Evolutionary conservation across 2,113 vertebrate genomes (phyloP).

Genomic region (Erpornis zantholeuca): DNA sequence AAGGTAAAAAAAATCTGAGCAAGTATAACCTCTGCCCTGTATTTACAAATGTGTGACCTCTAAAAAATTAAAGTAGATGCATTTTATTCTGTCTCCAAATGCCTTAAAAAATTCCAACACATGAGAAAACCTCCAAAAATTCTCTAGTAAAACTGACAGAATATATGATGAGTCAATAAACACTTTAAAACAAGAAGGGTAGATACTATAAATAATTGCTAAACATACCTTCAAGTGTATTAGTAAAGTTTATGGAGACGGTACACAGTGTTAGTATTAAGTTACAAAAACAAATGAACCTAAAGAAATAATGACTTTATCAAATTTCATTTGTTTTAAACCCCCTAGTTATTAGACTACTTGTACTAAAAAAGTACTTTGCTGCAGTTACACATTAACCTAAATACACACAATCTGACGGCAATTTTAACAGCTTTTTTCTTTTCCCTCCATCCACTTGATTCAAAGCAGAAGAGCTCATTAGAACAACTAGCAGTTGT

Average conservation of each 20-base stretch:
- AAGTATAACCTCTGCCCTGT: neutral
- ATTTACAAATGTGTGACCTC: neutral
- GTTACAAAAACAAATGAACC: neutral
- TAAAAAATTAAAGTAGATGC: neutral
- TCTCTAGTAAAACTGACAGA: neutral
- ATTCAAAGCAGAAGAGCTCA: slow-evolving; percentile 51
- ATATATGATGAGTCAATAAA: neutral
- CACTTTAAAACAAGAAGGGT: neutral
- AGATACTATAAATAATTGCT: neutral
- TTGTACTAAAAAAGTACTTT: neutral
- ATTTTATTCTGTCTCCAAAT: neutral
- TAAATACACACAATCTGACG: neutral
- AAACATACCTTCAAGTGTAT: neutral
- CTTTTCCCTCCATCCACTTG: neutral
- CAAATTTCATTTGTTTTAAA: neutral
- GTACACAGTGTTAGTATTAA: neutral
- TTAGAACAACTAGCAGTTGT: slow-evolving; percentile 48
- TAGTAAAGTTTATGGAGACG: neutral
- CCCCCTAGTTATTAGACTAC: neutral
- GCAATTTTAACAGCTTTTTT: neutral
- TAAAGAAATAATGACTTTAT: neutral
- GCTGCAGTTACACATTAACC: neutral
- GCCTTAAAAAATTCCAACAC: neutral
- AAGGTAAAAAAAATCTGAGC: neutral
- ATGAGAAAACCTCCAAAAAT: neutral